phyloP scores from a whole-genome alignment of 2,797 vertebrate genomes.

The Cyclopterus lumpus region DNA sequence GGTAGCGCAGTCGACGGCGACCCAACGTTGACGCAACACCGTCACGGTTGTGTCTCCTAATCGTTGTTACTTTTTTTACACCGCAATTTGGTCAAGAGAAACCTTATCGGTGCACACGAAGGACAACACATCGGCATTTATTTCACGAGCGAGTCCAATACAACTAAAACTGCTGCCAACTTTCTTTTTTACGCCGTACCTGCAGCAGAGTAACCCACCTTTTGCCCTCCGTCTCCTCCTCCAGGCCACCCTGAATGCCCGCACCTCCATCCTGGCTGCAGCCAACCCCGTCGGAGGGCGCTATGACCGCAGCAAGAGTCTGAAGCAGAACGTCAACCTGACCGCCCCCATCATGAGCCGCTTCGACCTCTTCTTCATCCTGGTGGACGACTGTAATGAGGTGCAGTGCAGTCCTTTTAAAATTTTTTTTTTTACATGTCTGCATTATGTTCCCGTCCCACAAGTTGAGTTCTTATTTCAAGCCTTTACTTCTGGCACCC shows the following conservation, averaged over 20 bases:
- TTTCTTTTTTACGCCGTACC: no score
- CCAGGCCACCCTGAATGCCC: conserved; percentile 96
- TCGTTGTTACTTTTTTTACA: no score
- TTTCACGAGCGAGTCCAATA: not conserved
- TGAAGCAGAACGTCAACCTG: conserved; percentile 98
- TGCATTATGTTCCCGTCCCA: not conserved
- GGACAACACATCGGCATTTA: no score
- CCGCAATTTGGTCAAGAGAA: not conserved
- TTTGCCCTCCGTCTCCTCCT: not conserved
- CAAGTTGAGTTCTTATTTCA: no score
- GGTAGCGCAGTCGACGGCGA: conserved; percentile 73
- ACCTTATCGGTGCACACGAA: no score
- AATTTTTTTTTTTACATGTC: no score
- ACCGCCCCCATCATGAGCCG: conserved; percentile 98
- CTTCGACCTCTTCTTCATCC: conserved; percentile 99
- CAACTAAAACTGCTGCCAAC: not conserved
- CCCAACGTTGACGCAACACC: no score
- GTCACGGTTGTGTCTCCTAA: not conserved
- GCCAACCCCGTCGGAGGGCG: conserved; percentile 94
- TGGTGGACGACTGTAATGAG: conserved; percentile 98
- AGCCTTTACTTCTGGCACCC: not conserved
- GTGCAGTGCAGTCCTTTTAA: conserved; percentile 74
- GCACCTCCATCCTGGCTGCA: conserved; percentile 98
- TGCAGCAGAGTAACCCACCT: conserved; percentile 1
- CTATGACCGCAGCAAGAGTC: conserved; percentile 96